Conservation (phyloP, 2,888 invertebrate genomes). For the Acrobasis suavella region DNA sequence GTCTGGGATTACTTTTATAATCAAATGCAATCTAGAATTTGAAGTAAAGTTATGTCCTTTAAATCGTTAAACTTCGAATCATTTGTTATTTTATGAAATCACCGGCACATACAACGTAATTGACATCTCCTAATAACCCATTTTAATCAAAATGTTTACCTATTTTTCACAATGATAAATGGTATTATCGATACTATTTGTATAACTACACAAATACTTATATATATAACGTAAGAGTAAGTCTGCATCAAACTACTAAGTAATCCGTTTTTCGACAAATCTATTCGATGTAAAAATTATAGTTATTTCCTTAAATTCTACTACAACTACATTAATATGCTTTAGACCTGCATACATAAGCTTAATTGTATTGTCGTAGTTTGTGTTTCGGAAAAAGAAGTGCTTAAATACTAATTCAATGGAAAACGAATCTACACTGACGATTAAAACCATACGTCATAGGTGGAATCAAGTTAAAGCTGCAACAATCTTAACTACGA, state of each 20-base stretch:
- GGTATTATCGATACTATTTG: too few relatives aligned
- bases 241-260: not conserved
- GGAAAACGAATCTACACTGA: conserved; percentile 6
- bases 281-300: conserved; percentile 7
- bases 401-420: conserved; percentile 7
- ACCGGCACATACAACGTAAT: conserved; percentile 1
- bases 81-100: not conserved
- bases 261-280: not conserved
- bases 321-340: conserved; percentile 17
- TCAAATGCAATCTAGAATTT: not conserved
- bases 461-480: conserved; percentile 17
- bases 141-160: not conserved
- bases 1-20: not conserved
- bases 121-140: conserved; percentile 1
- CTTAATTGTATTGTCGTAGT: conserved; percentile 20
- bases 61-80: not conserved
- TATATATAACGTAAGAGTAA: too few relatives aligned
- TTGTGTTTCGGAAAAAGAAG: conserved; percentile 20
- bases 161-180: too few relatives aligned
- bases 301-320: not conserved
- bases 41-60: not conserved
- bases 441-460: not conserved
- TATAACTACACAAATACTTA: too few relatives aligned
- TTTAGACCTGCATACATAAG: conserved; percentile 1
- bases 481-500: conserved; percentile 8